Percentiles rank a stretch among this genome's conserved stretches.
These are phyloP conservation scores for Nycteola revayana DNA, from an alignment of 2,888 invertebrate species.

Conservation along the genomic window DNA sequence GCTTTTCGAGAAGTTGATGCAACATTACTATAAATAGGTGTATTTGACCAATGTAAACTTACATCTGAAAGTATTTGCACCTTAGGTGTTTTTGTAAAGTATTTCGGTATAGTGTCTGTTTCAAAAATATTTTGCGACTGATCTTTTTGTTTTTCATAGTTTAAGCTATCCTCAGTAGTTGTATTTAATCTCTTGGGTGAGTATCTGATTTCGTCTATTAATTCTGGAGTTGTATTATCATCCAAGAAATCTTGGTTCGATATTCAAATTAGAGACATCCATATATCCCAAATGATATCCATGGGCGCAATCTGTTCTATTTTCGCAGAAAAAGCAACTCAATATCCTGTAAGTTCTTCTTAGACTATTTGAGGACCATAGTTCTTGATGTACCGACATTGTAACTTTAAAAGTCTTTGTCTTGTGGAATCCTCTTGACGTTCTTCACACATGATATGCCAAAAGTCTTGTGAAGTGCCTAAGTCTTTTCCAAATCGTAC, in stretches of 20 bases:
- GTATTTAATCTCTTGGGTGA: slow-evolving; percentile 4
- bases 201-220: neutral
- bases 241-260: slow-evolving; percentile 4
- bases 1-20: slow-evolving; percentile 1
- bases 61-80: slow-evolving; percentile 6
- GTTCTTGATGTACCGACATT: slow-evolving; percentile 4
- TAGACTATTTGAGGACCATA: slow-evolving; percentile 2
- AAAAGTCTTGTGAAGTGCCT: slow-evolving; percentile 3
- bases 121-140: too few species aligned
- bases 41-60: slow-evolving; percentile 4
- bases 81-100: slow-evolving; percentile 1
- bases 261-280: slow-evolving; percentile 1
- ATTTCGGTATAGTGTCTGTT: too few species aligned
- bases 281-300: slow-evolving; percentile 7
- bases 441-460: slow-evolving; percentile 1
- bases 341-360: slow-evolving; percentile 3
- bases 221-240: slow-evolving; percentile 5
- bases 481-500: slow-evolving; percentile 19
- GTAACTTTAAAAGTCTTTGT: slow-evolving; percentile 5
- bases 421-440: slow-evolving; percentile 5
- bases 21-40: slow-evolving; percentile 1
- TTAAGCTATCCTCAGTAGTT: slow-evolving; percentile 1
- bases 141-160: neutral
- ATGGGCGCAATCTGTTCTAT: slow-evolving; percentile 5
- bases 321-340: slow-evolving; percentile 8